These are phyloP conservation scores for Numenius phaeopus DNA, from an alignment of 2,797 vertebrate species.

Conservation along the genomic window DNA sequence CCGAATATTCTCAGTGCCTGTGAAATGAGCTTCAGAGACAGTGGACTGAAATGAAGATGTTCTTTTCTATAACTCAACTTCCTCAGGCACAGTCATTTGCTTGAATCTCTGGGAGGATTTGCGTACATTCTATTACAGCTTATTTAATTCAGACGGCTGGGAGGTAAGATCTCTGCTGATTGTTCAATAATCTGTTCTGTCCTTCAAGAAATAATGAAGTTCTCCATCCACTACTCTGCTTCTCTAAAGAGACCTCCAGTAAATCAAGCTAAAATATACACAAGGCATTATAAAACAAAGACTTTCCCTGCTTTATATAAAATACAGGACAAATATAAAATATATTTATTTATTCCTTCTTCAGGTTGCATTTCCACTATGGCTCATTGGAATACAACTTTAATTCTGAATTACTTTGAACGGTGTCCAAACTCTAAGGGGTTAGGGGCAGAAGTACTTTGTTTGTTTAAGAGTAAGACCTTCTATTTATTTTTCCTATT, in stretches of 20 bases:
- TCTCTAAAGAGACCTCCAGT: neutral
- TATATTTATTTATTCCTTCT: neutral
- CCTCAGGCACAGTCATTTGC: neutral
- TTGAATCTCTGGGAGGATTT: conserved; percentile 6
- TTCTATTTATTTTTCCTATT: conserved; percentile 29
- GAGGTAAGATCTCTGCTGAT: neutral
- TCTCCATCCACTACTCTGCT: neutral
- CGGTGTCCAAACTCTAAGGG: neutral
- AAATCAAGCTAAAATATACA: neutral
- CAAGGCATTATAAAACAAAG: neutral
- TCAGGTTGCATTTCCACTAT: neutral
- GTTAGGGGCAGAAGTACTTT: neutral
- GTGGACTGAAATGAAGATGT: conserved; percentile 6
- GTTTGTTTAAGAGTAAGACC: neutral
- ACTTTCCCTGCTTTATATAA: neutral
- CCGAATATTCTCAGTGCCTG: neutral
- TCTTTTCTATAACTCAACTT: conserved; percentile 13
- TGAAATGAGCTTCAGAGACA: neutral
- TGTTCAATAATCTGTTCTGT: neutral
- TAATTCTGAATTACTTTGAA: neutral
- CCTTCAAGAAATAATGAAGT: conserved; percentile 5
- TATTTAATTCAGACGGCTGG: conserved; percentile 4
- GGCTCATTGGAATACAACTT: neutral
- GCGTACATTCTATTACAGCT: neutral
- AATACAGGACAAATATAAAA: neutral